Evolutionary conservation across 2,888 invertebrate species (phyloP).

Genomic region (Ellobium chinense): DNA sequence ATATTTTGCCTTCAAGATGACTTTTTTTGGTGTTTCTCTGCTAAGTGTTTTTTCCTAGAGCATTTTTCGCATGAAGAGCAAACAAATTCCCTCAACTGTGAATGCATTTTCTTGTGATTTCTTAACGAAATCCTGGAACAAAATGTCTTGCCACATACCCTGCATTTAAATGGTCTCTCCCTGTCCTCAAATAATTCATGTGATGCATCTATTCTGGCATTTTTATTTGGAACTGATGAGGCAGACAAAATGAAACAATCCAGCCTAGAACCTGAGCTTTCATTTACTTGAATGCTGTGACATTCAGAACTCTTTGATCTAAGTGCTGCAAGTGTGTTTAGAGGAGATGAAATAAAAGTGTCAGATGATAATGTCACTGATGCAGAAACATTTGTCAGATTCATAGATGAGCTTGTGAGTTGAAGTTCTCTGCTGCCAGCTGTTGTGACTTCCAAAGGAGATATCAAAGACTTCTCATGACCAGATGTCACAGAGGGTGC

Average conservation of each 20-base stretch:
- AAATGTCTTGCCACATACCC: slow-evolving; percentile 16
- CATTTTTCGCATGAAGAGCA: not conserved
- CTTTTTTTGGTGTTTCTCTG: not conserved
- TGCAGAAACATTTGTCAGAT: too few relatives aligned
- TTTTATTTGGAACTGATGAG: not conserved
- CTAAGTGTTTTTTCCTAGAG: not conserved
- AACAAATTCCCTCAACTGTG: not conserved
- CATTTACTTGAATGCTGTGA: too few relatives aligned
- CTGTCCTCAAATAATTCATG: not conserved
- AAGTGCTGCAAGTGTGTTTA: too few relatives aligned
- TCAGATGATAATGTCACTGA: too few relatives aligned
- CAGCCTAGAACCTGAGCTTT: not conserved
- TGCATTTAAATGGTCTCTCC: slow-evolving; percentile 12
- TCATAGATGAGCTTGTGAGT: too few relatives aligned
- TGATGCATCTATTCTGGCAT: not conserved
- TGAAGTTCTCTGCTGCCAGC: too few relatives aligned
- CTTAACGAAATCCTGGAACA: not conserved
- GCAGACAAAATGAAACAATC: not conserved
- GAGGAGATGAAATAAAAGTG: too few relatives aligned
- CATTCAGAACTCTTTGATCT: too few relatives aligned
- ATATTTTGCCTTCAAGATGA: too few relatives aligned
- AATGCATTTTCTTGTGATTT: slow-evolving; percentile 4
- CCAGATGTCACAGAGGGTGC: too few relatives aligned
- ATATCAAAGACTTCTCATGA: too few relatives aligned
- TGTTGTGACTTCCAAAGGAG: too few relatives aligned